Conservation (phyloP, 2,888 invertebrate species). For the Parnassius glacialis region DNA sequence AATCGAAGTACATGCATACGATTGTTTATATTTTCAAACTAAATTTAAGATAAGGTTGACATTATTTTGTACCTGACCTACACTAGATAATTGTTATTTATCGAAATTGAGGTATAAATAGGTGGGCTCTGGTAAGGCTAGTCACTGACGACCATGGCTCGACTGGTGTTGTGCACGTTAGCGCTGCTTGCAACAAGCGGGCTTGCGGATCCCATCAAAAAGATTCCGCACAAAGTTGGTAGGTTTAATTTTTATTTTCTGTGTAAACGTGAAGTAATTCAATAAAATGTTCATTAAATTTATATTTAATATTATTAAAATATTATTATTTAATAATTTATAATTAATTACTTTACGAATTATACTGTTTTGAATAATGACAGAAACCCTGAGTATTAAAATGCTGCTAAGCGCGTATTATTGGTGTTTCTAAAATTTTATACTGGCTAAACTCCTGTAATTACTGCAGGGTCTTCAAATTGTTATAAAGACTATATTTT, state of each 20-base stretch:
- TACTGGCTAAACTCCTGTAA: too few relatives aligned
- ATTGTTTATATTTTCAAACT: background rate
- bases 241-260: background rate
- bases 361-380: too few relatives aligned
- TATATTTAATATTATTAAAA: too few relatives aligned
- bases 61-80: slow-evolving; percentile 24
- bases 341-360: too few relatives aligned
- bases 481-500: too few relatives aligned
- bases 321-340: too few relatives aligned
- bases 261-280: too few relatives aligned
- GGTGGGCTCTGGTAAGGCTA: slow-evolving; percentile 20
- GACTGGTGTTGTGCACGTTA: slow-evolving; percentile 52
- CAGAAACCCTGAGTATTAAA: too few relatives aligned
- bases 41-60: background rate
- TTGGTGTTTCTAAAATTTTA: too few relatives aligned
- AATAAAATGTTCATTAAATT: too few relatives aligned
- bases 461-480: too few relatives aligned
- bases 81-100: slow-evolving; percentile 24
- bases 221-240: slow-evolving; percentile 52
- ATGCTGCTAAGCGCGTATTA: too few relatives aligned
- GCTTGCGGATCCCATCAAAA: slow-evolving; percentile 47
- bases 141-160: slow-evolving; percentile 58
- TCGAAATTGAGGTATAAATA: slow-evolving; percentile 35
- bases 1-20: background rate
- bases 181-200: slow-evolving; percentile 57